Conservation (phyloP, 1,140 invertebrate species). For the Caerostris extrusa region DNA sequence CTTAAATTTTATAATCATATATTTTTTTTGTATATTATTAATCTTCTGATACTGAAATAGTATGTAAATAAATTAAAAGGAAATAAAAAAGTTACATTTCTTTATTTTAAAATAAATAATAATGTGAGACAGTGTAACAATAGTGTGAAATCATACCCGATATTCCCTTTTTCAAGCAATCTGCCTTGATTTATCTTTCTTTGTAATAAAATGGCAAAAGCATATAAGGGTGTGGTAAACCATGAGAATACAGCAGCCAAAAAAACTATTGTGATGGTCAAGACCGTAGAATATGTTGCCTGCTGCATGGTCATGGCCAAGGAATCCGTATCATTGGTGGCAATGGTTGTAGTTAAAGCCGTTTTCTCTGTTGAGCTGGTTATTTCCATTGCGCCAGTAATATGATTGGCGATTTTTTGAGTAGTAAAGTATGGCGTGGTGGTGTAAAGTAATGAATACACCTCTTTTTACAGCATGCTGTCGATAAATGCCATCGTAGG, state of each 20-base stretch:
- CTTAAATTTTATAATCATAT: too few species aligned
- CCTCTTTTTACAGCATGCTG: slow-evolving; percentile 52
- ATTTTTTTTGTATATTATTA: too few species aligned
- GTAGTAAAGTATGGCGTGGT: slow-evolving; percentile 38
- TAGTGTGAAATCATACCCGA: slow-evolving; percentile 58
- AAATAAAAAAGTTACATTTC: too few species aligned
- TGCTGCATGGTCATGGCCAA: slow-evolving; percentile 79
- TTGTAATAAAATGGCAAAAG: slow-evolving; percentile 94
- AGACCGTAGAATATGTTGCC: slow-evolving; percentile 90
- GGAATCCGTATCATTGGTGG: slow-evolving; percentile 47
- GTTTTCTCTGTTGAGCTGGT: neutral
- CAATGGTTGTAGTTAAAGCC: neutral
- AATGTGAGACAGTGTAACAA: neutral
- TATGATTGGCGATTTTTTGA: neutral
- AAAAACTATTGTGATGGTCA: slow-evolving; percentile 95
- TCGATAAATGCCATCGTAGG: slow-evolving; percentile 74
- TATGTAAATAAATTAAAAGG: too few species aligned
- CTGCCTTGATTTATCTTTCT: slow-evolving; percentile 90
- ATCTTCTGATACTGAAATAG: too few species aligned
- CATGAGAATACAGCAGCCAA: slow-evolving; percentile 93
- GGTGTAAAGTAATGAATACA: slow-evolving; percentile 21
- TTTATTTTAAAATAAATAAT: too few species aligned
- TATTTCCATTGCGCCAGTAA: neutral
- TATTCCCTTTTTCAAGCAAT: slow-evolving; percentile 89
- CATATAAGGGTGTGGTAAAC: slow-evolving; percentile 97